Evolutionary conservation across 2,888 invertebrate genomes (phyloP), one percentile per base, ranked within the genome.

Genomic region (Timema podura): DNA sequence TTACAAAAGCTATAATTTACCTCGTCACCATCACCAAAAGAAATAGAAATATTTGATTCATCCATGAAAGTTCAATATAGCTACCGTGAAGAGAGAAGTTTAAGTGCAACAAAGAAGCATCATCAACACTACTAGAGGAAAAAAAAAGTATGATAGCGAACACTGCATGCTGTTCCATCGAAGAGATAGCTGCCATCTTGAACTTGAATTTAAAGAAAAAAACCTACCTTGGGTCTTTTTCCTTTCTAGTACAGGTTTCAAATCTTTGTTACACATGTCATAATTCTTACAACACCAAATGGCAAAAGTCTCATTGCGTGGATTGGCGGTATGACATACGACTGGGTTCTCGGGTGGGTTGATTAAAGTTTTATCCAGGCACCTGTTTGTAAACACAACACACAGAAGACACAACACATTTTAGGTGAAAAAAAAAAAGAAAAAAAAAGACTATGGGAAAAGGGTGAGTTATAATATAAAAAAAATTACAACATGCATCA

Each of bases 241-340:
- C 82, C 84, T 84, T 81, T 86, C 86, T 81, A 91, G 86, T 81
- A 85, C 85, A 81, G 90, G 88, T 80, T 83, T 86, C 83, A 91
- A 86, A 79, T 86, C 84, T 79, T 83, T 85, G 85, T 92, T 92
- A 88, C 92, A 92, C 88, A 88, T 89, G 77, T 81, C 79, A 85
- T 86, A 85, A 80, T 88, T 84, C 82, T 88, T 88, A 88, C 93
- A 93, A 89, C 92, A 93, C 81, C 88, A 86, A 85, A 91, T 89
- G 85, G 88, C 88, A 86, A 90, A 89, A 78, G 89, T 87, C 80
- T 88, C 88, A 85, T 90, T 91, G 84, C 86, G 85, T 84, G 86
- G 85, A 84, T 87, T 87, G 83, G 89, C 87, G 83, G 88, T 86
- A 84, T 89, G 88, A 87, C 92, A 92, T 86, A 89, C 86, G 87